Conservation (phyloP, 2,888 invertebrate genomes). For the Apamea anceps region DNA sequence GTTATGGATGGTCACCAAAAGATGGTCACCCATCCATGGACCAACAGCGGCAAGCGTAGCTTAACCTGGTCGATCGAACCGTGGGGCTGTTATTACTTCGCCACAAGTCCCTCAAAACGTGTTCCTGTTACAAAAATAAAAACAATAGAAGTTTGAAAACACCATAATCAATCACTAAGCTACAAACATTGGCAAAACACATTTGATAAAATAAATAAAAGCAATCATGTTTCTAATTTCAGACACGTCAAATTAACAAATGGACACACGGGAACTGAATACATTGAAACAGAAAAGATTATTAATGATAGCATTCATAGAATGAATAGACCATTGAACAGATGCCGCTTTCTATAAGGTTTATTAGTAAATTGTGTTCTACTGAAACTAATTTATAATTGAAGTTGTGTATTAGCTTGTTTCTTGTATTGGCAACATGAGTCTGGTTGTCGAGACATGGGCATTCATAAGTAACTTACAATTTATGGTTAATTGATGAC, state of each 20-base stretch:
- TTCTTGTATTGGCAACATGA: constrained; percentile 61
- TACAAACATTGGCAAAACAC: constrained; percentile 44
- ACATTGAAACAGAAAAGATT: constrained; percentile 74
- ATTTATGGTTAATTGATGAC: constrained; percentile 55
- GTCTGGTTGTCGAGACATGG: constrained; percentile 54
- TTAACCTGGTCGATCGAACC: background rate
- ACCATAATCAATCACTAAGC: constrained; percentile 34
- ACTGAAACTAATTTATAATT: constrained; percentile 75
- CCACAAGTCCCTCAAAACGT: background rate
- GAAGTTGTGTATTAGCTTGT: constrained; percentile 59
- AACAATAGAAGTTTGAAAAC: constrained; percentile 11
- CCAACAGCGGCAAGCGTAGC: background rate
- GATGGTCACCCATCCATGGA: background rate
- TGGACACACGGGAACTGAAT: constrained; percentile 68
- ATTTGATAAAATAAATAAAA: constrained; percentile 63
- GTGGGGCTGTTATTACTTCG: background rate
- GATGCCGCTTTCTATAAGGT: constrained; percentile 72
- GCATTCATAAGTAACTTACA: constrained; percentile 63
- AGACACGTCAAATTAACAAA: constrained; percentile 69
- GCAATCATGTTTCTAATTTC: constrained; percentile 70
- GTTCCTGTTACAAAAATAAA: background rate
- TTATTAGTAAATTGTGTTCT: constrained; percentile 74
- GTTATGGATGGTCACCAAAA: background rate
- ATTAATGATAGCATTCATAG: constrained; percentile 76
- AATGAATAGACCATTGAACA: constrained; percentile 76